A percentile compares a stretch with the other conserved stretches of the same genome.
Conservation (phyloP, 2,888 invertebrate species). For the Argynnis bischoffii region DNA sequence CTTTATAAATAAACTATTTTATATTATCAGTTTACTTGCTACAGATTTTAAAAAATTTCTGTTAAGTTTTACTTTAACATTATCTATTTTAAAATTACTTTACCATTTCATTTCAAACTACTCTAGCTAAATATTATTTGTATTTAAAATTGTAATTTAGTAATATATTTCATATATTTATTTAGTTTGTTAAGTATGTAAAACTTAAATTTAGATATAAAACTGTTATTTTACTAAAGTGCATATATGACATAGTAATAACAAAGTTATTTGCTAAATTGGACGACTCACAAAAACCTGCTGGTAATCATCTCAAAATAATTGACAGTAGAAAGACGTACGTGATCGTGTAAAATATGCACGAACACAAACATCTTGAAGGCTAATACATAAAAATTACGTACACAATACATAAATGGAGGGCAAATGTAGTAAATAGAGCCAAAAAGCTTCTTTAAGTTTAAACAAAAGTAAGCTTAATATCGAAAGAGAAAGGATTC, state of each 20-base stretch:
- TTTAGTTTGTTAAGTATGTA: too few relatives aligned
- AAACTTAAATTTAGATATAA: background rate
- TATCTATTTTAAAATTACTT: too few relatives aligned
- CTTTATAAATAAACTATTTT: slow-evolving; percentile 21
- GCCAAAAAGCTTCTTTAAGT: slow-evolving; percentile 40
- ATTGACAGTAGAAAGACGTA: slow-evolving; percentile 20
- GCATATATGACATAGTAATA: background rate
- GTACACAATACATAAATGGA: slow-evolving; percentile 37
- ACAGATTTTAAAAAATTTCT: background rate
- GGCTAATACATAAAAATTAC: slow-evolving; percentile 33
- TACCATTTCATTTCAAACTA: too few relatives aligned
- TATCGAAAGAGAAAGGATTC: slow-evolving; percentile 56
- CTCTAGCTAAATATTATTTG: too few relatives aligned
- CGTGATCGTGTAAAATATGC: slow-evolving; percentile 29
- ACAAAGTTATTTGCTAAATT: background rate
- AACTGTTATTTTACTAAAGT: background rate
- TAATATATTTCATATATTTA: too few relatives aligned
- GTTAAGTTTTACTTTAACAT: background rate
- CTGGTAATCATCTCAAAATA: slow-evolving; percentile 20
- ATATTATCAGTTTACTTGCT: background rate
- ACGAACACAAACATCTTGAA: slow-evolving; percentile 33
- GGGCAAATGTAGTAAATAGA: slow-evolving; percentile 40
- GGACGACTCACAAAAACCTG: background rate
- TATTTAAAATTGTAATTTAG: too few relatives aligned
- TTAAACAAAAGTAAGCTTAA: slow-evolving; percentile 61